These are phyloP conservation scores for Anoura caudifer DNA, from an alignment of 2,113 vertebrate genomes.

Conservation along the genomic window DNA sequence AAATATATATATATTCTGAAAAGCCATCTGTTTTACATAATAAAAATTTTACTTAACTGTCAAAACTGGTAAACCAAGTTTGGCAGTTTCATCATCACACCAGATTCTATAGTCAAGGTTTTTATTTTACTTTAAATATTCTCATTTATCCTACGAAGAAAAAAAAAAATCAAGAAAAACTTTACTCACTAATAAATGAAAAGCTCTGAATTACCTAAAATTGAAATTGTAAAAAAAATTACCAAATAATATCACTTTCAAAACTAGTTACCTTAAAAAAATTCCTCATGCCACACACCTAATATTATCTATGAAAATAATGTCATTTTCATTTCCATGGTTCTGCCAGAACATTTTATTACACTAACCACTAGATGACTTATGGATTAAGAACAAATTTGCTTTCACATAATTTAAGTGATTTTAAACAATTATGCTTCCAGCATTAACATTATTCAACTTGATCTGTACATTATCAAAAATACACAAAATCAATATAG, in stretches of 20 bases:
- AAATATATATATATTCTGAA: not conserved
- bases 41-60: not conserved
- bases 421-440: not conserved
- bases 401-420: not conserved
- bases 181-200: not conserved
- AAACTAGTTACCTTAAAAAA: not conserved
- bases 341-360: not conserved
- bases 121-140: not conserved
- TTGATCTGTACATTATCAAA: not conserved
- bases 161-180: not conserved
- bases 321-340: not conserved
- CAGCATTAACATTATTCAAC: not conserved
- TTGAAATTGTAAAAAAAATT: slow-evolving; percentile 6
- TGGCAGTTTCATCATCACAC: not conserved
- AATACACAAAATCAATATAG: not conserved
- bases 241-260: not conserved
- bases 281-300: not conserved
- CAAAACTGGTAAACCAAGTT: slow-evolving; percentile 7
- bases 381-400: not conserved
- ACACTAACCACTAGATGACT: not conserved
- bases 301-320: not conserved
- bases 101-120: not conserved
- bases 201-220: not conserved
- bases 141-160: not conserved
- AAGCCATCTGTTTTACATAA: not conserved